phyloP scores from a whole-genome alignment of 2,797 vertebrate genomes.

The Capromys pilorides region DNA sequence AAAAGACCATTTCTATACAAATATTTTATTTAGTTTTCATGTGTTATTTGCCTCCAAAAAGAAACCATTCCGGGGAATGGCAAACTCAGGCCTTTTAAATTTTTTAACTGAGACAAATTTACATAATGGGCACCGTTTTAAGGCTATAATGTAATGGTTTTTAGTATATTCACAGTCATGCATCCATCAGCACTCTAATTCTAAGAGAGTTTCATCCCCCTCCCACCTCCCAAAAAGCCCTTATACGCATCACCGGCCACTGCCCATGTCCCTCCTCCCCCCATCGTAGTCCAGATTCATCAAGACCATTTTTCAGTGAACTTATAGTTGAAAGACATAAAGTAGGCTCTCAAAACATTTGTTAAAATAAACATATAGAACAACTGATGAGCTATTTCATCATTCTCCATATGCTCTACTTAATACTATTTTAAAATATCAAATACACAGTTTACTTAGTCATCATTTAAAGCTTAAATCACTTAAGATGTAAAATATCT shows the following conservation, averaged over 20 bases:
- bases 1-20: neutral
- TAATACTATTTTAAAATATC: neutral
- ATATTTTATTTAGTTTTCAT: neutral
- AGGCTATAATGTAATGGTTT: neutral
- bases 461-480: neutral
- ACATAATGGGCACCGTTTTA: neutral
- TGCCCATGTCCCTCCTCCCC: no score
- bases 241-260: rapidly evolving
- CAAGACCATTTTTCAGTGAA: neutral
- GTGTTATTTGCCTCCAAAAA: neutral
- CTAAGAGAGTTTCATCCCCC: neutral
- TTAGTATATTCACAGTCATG: neutral
- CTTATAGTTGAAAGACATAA: neutral
- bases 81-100: neutral
- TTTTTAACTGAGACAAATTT: neutral
- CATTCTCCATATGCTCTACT: neutral
- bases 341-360: neutral
- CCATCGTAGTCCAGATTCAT: neutral
- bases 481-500: neutral
- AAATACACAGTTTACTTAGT: slow-evolving; percentile 1
- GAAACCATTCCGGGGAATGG: neutral
- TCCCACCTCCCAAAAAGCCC: neutral
- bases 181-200: neutral
- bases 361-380: neutral
- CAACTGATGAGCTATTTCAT: neutral